Conservation (phyloP, 2,888 invertebrate species). For the Nomada goodeniana region DNA sequence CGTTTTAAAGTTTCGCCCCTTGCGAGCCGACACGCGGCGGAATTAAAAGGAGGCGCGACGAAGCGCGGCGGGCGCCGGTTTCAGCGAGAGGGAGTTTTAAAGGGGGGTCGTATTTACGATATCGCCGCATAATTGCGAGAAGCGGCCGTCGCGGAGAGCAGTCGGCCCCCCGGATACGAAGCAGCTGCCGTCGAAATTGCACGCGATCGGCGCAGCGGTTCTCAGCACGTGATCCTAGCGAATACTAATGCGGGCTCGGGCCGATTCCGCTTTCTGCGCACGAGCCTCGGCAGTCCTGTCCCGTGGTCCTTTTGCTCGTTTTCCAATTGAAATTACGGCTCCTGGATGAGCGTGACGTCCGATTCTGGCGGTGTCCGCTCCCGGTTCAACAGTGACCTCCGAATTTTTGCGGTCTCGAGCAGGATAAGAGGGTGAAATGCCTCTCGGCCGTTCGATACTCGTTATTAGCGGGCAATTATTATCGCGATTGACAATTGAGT, state of each 20-base stretch:
- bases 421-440: too few relatives aligned
- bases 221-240: slow-evolving; percentile 6
- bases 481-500: too few relatives aligned
- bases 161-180: slow-evolving; percentile 43
- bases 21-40: slow-evolving; percentile 5
- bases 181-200: slow-evolving; percentile 54
- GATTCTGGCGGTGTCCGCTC: slow-evolving; percentile 1
- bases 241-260: slow-evolving; percentile 20
- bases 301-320: slow-evolving; percentile 25
- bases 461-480: too few relatives aligned
- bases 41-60: slow-evolving; percentile 30
- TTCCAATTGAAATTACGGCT: slow-evolving; percentile 28
- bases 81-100: slow-evolving; percentile 46
- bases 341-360: slow-evolving; percentile 17
- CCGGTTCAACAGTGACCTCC: background rate
- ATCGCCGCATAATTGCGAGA: slow-evolving; percentile 41
- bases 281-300: slow-evolving; percentile 10
- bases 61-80: slow-evolving; percentile 9
- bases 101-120: slow-evolving; percentile 50
- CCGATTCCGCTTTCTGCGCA: slow-evolving; percentile 29
- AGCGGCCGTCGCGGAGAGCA: slow-evolving; percentile 41
- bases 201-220: slow-evolving; percentile 33
- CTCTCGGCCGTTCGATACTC: too few relatives aligned
- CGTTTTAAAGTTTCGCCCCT: slow-evolving; percentile 20
- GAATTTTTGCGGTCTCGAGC: background rate